Evolutionary conservation across 2,797 vertebrate genomes (phyloP).

Genomic region (Salmo trutta): DNA sequence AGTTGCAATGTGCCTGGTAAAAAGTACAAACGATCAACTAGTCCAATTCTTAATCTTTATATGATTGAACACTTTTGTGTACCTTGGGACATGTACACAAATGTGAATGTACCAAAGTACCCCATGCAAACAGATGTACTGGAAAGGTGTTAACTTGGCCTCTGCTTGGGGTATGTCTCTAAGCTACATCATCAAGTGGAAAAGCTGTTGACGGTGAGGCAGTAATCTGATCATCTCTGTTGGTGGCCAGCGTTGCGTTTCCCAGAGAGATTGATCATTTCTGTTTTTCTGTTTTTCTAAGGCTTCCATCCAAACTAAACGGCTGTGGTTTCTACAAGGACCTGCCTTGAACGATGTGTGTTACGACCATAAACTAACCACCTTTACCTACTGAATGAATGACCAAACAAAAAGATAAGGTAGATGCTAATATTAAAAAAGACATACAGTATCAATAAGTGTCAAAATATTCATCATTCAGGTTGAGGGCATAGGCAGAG

Average conservation of each 20-base stretch:
- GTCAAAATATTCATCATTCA: slow-evolving; percentile 28
- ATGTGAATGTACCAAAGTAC: not conserved
- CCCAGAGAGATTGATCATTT: slow-evolving; percentile 58
- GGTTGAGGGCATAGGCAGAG: not conserved
- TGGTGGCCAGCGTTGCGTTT: slow-evolving; percentile 52
- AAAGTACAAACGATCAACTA: not conserved
- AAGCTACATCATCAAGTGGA: not conserved
- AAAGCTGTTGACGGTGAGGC: slow-evolving; percentile 18
- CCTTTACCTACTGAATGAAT: slow-evolving; percentile 27
- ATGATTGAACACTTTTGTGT: slow-evolving; percentile 38
- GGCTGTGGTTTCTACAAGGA: slow-evolving; percentile 47
- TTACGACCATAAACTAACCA: slow-evolving; percentile 6
- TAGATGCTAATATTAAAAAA: not conserved
- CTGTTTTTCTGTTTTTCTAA: slow-evolving; percentile 71
- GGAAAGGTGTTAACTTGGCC: not conserved
- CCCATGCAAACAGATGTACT: not conserved
- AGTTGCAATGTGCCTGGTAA: not conserved
- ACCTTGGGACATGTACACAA: slow-evolving; percentile 6
- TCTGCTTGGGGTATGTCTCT: not conserved
- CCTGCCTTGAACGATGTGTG: not conserved
- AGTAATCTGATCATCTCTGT: slow-evolving; percentile 59
- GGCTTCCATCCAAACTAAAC: slow-evolving; percentile 61
- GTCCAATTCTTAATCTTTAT: not conserved
- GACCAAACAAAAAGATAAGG: not conserved
- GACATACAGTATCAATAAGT: not conserved